Base-by-base conservation (phyloP, 2,797 vertebrate species). In the Geotrypetes seraphini region DNA sequence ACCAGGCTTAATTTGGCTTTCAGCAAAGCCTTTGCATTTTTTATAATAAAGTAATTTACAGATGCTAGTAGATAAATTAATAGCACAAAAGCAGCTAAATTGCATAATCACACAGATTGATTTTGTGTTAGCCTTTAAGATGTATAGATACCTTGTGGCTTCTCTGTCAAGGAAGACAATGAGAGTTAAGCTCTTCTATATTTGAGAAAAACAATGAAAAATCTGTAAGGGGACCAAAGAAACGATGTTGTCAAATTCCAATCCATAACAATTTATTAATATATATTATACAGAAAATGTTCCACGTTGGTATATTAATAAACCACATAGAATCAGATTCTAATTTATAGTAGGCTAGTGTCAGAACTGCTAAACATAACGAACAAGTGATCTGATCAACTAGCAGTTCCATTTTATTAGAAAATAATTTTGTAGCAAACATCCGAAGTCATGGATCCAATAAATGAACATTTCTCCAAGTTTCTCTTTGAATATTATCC, bases 21-120 rank as follows among this genome's bases (percentile, higher is more conserved):
- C 53, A 60, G 53, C 28, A 56, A 55, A 66, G 46, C 33, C 57
- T 68, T 70, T 80, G 60, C 75, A 70, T 77, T 71, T 80, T 81
- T 81, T 62, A 78, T 78, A 60, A 76, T 75, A 77, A 74, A 73
- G 60, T 62, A 65, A 75, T 78, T 79, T 78, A 73, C 57, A 66
- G 56, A 75, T 66, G 56, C 43, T 50, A 47, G 45, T 63, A 64
- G 66, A 76, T 73, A 78, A 79, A 78, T 78, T 78, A 80, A 43
- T 30, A 57, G 62, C 35, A 63, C 63, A 77, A 64, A 78, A 65
- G 61, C 51, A 70, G 62, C 57, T 72, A 73, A 73, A 78, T 77
- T 74, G 52, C 43, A 69, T 72, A 69, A 81, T 76, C 50, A 47
- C 53, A 39, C 24, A 47, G 41, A 80, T 63, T 74, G 74, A 81